A percentile compares a stretch with the other conserved stretches of the same genome.
These are phyloP conservation scores for Creontiades dilutus DNA, from an alignment of 2,888 invertebrate species.

Conservation along the genomic window DNA sequence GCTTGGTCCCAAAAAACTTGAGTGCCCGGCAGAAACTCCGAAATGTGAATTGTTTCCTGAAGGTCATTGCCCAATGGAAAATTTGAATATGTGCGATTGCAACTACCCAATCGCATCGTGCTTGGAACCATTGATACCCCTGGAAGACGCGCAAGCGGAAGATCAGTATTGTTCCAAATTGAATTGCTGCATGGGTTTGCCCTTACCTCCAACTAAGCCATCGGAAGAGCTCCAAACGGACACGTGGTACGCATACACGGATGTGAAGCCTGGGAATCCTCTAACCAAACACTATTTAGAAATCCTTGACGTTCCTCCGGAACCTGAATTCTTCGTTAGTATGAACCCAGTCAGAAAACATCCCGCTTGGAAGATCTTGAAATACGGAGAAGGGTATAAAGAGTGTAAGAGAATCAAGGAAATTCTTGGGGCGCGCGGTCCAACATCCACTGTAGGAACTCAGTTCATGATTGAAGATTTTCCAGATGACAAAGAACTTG, in stretches of 20 bases:
- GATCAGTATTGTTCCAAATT: constrained; percentile 71
- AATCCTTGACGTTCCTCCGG: constrained; percentile 61
- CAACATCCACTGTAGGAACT: constrained; percentile 32
- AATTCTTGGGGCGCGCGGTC: constrained; percentile 67
- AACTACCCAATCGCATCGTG: constrained; percentile 73
- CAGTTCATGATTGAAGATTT: constrained; percentile 71
- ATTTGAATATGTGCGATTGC: constrained; percentile 72
- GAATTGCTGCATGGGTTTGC: constrained; percentile 74
- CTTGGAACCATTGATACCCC: constrained; percentile 57
- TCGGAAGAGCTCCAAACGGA: constrained; percentile 46
- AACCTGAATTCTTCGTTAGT: constrained; percentile 50
- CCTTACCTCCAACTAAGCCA: constrained; percentile 67
- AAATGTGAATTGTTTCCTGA: constrained; percentile 72
- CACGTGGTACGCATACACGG: constrained; percentile 67
- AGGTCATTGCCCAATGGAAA: constrained; percentile 73
- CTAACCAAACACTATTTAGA: constrained; percentile 73
- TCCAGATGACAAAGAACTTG: constrained; percentile 68
- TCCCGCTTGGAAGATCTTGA: constrained; percentile 71
- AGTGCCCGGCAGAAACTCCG: constrained; percentile 70
- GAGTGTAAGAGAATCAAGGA: constrained; percentile 69
- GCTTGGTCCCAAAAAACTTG: neutral
- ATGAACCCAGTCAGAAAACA: constrained; percentile 43
- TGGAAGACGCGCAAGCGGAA: constrained; percentile 53
- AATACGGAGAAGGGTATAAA: constrained; percentile 72
- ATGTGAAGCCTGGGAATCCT: constrained; percentile 70